phyloP scores from a whole-genome alignment of 2,888 invertebrate species.

The Fragum sueziense region DNA sequence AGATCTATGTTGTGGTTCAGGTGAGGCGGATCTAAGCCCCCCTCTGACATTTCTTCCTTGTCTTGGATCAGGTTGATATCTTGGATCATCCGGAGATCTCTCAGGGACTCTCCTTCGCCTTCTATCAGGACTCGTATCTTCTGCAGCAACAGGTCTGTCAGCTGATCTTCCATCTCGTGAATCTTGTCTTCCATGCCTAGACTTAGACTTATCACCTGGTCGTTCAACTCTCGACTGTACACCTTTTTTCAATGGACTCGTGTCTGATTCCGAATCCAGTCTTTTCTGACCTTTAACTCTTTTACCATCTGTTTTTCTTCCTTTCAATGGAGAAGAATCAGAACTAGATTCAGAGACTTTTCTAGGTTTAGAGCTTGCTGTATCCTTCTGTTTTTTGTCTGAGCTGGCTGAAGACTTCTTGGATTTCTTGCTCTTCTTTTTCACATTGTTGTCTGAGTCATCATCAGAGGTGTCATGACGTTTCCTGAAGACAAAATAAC shows the following conservation, averaged over 20 bases:
- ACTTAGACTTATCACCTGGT: background rate
- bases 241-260: constrained; percentile 15
- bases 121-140: constrained; percentile 18
- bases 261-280: constrained; percentile 21
- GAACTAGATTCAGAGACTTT: constrained; percentile 32
- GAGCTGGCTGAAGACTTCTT: constrained; percentile 1
- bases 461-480: constrained; percentile 41
- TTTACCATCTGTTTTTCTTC: constrained; percentile 1
- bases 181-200: background rate
- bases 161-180: background rate
- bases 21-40: constrained; percentile 10
- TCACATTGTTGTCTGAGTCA: constrained; percentile 40
- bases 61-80: background rate
- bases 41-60: background rate
- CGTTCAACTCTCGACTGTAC: constrained; percentile 14
- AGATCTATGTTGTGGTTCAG: background rate
- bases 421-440: constrained; percentile 5
- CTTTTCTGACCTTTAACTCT: background rate
- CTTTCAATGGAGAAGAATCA: constrained; percentile 39
- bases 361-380: constrained; percentile 2
- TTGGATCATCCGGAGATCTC: background rate
- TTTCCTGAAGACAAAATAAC: constrained; percentile 36
- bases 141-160: background rate
- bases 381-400: constrained; percentile 7
- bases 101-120: background rate